A percentile compares a stretch with the other conserved stretches of the same genome.
Conservation (phyloP, 64 coral and sea anemone genomes). For the Dendronephthya gigantea region DNA sequence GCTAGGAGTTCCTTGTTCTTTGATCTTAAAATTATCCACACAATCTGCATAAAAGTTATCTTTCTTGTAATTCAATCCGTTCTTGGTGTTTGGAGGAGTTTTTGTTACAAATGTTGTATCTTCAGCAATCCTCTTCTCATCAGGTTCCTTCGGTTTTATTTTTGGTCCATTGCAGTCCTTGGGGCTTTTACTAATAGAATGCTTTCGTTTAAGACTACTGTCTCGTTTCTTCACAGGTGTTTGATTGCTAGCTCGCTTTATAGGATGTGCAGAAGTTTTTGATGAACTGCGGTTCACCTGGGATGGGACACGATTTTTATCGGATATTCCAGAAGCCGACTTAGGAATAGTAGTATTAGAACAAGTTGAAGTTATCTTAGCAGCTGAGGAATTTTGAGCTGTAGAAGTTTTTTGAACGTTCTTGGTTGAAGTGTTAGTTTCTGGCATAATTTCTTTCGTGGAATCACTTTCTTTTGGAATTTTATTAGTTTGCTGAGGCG, state of each 20-base stretch:
- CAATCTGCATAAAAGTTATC: background rate
- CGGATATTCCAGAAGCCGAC: too few species aligned
- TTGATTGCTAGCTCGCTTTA: background rate
- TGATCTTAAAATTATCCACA: background rate
- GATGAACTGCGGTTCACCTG: too few species aligned
- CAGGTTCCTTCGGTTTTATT: background rate
- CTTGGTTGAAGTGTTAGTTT: too few species aligned
- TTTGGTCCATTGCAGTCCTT: background rate
- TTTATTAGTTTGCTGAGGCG: too few species aligned
- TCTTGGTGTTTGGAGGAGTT: background rate
- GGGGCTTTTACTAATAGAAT: background rate
- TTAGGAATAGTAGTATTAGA: too few species aligned
- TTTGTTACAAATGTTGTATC: background rate
- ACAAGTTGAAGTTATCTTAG: too few species aligned
- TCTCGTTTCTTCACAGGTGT: background rate
- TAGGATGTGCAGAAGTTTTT: too few species aligned
- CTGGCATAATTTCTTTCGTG: too few species aligned
- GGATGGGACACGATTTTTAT: too few species aligned
- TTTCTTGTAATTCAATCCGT: background rate
- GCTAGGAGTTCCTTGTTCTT: background rate
- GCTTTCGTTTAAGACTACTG: background rate
- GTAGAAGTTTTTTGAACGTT: too few species aligned
- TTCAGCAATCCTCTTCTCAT: background rate
- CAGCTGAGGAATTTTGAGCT: too few species aligned
- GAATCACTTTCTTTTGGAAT: too few species aligned